phyloP scores from a whole-genome alignment of 2,113 vertebrate species.

The Phyllopteryx taeniolatus region DNA sequence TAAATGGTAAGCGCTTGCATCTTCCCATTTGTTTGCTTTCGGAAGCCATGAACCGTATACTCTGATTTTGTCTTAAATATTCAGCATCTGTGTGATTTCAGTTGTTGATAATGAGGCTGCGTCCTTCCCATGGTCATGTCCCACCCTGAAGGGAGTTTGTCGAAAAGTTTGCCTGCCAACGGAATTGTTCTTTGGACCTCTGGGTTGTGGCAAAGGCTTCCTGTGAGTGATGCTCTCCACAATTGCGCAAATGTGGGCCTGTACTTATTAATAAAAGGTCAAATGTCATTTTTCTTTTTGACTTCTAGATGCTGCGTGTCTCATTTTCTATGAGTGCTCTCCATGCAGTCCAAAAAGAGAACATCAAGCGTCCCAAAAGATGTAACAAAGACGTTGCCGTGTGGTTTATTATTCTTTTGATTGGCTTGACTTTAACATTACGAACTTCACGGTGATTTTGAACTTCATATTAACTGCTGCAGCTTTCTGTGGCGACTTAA shows the following conservation, averaged over 20 bases:
- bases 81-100: slow-evolving; percentile 26
- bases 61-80: neutral
- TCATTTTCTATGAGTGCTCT: slow-evolving; percentile 62
- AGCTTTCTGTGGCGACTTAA: slow-evolving; percentile 2
- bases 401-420: slow-evolving; percentile 8
- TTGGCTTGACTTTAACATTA: slow-evolving; percentile 21
- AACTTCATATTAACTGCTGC: slow-evolving; percentile 13
- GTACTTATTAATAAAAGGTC: neutral
- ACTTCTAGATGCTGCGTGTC: slow-evolving; percentile 72
- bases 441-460: neutral
- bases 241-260: neutral
- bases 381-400: slow-evolving; percentile 2
- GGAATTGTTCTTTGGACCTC: slow-evolving; percentile 74
- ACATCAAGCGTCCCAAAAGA: slow-evolving; percentile 7
- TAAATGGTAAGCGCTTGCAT: slow-evolving; percentile 60
- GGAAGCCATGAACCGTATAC: neutral
- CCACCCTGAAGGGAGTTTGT: slow-evolving; percentile 68
- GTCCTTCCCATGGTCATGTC: slow-evolving; percentile 70
- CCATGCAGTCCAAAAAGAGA: slow-evolving; percentile 9
- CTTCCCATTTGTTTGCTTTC: neutral
- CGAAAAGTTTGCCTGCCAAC: slow-evolving; percentile 69
- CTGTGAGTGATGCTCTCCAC: slow-evolving; percentile 54
- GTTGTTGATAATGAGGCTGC: slow-evolving; percentile 63
- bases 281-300: slow-evolving; percentile 14
- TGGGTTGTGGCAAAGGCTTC: slow-evolving; percentile 73